Base-by-base conservation (phyloP, 2,888 invertebrate genomes). In the Hemithea aestivaria region DNA sequence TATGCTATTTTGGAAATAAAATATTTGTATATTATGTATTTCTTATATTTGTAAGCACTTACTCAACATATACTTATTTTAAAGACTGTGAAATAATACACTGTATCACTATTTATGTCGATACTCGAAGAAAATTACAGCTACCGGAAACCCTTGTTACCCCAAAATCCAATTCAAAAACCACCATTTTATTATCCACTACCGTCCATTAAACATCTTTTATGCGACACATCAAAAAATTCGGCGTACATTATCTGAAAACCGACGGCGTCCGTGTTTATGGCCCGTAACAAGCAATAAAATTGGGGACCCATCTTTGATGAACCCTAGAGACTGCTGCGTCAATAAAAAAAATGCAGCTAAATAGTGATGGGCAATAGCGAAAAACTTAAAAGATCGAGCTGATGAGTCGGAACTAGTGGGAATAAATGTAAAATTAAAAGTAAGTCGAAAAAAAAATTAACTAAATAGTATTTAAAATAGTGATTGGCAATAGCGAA, bases 281-380 rank as follows among this genome's bases (percentile, higher is more conserved):
- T 83, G 80, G 62, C 56, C 73, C 83, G 85, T 80, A 76, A 84
- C 85, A 81, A 67, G 84, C 74, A 82, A 82, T 87, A 85, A 87
- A 87, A 80, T 64, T 68, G 70, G 73, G 77, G 70, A 57, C 65
- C 74, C 76, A 83, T 82, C 80, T 79, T 73, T 78, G 84, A 84
- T 81, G 82, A 81, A 77, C 77, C 72, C 70, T 53, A 67, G 67
- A 73, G 75, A 82, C 78, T 77, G 77, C 73, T 66, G 37, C 27
- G 74, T 66, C 76, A 70, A 76, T 83, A 80, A 75, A 80, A 76
- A 58, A 62, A 72, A 80, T 77, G 72, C 64, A 58, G 53, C 66
- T 11, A 28, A 10, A 27, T 27, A 23, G 23, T 27, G 20, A 35
- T 30, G 27, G 30, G 11, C 23, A 20, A 11, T 9, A n/a, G 10